Evolutionary conservation across 2,888 invertebrate genomes (phyloP).

Genomic region (Metopia argyrocephala): DNA sequence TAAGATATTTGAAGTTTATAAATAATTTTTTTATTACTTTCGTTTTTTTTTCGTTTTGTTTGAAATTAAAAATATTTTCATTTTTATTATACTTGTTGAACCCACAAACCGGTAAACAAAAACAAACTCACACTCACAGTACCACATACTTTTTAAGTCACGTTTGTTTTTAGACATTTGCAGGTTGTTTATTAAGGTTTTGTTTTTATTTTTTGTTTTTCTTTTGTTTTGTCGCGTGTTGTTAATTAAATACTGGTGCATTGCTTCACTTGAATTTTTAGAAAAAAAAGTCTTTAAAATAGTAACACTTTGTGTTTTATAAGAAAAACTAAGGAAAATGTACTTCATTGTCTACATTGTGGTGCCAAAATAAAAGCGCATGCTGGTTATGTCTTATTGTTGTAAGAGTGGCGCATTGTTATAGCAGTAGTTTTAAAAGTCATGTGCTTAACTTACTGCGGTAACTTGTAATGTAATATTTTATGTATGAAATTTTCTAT

Average conservation of each 20-base stretch:
- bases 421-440: too few relatives aligned
- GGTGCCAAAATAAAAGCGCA: too few relatives aligned
- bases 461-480: too few relatives aligned
- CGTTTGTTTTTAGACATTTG: constrained; percentile 32
- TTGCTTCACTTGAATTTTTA: not conserved
- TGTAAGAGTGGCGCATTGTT: too few relatives aligned
- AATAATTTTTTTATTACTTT: not conserved
- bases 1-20: not conserved
- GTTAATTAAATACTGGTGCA: constrained; percentile 21
- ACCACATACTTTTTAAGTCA: constrained; percentile 51
- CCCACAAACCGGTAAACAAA: constrained; percentile 35
- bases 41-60: not conserved
- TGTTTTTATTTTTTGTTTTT: not conserved
- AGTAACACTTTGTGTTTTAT: not conserved
- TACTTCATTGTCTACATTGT: too few relatives aligned
- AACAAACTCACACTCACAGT: constrained; percentile 29
- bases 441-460: too few relatives aligned
- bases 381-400: too few relatives aligned
- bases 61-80: not conserved
- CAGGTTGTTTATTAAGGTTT: not conserved
- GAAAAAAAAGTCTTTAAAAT: not conserved
- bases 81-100: constrained; percentile 33
- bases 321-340: not conserved
- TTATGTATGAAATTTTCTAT: too few relatives aligned
- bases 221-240: constrained; percentile 38